Evolutionary conservation across 2,113 vertebrate genomes (phyloP).

Genomic region (Stegastes partitus): DNA sequence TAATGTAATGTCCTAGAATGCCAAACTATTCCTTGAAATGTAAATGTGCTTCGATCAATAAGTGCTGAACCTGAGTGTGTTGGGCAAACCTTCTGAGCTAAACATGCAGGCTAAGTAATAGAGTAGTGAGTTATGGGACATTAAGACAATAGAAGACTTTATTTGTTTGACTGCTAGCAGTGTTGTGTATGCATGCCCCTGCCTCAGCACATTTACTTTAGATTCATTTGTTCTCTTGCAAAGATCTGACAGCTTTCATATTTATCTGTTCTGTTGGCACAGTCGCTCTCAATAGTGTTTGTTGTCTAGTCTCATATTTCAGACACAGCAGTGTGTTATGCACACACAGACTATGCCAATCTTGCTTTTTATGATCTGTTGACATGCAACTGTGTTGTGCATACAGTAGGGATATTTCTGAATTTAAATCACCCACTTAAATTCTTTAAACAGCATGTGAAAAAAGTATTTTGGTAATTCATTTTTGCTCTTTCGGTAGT

Average conservation of each 20-base stretch:
- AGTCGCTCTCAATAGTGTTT: constrained; percentile 29
- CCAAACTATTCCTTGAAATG: constrained; percentile 4
- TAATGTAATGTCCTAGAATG: constrained; percentile 5
- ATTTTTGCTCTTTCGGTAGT: too few relatives aligned
- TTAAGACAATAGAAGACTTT: constrained; percentile 13
- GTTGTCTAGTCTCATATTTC: constrained; percentile 18
- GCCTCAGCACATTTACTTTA: constrained; percentile 19
- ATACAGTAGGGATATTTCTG: not conserved
- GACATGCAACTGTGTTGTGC: not conserved
- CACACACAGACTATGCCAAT: constrained; percentile 20
- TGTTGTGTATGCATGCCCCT: not conserved
- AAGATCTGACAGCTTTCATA: constrained; percentile 52
- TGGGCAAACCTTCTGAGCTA: not conserved
- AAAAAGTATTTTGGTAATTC: not conserved
- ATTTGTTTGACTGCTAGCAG: constrained; percentile 6
- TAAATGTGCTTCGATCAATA: constrained; percentile 13
- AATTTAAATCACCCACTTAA: too few relatives aligned
- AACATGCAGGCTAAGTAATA: not conserved
- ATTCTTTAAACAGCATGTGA: not conserved
- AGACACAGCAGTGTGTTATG: constrained; percentile 11
- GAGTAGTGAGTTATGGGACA: not conserved
- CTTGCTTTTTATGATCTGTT: constrained; percentile 10
- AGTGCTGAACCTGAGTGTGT: not conserved
- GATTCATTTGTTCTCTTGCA: constrained; percentile 29
- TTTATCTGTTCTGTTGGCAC: constrained; percentile 40